These are phyloP conservation scores for Troides oblongomaculatus DNA, from an alignment of 2,888 invertebrate species.

Conservation along the genomic window DNA sequence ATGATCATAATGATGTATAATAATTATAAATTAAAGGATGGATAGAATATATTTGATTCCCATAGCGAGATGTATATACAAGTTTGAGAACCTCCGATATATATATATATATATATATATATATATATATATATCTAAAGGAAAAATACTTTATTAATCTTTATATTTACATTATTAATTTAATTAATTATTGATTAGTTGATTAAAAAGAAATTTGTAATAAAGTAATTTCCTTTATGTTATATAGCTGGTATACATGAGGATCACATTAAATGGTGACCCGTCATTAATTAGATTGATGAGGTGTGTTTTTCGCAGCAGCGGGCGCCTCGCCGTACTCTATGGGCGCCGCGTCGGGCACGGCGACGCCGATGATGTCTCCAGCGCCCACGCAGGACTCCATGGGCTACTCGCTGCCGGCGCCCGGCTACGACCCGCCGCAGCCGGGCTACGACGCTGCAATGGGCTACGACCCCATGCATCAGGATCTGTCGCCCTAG, in stretches of 20 bases:
- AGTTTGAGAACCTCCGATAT: no score
- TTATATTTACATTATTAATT: no score
- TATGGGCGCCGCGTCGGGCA: constrained; percentile 93
- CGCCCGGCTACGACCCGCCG: constrained; percentile 94
- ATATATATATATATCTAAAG: no score
- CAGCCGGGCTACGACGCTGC: constrained; percentile 93
- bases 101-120: no score
- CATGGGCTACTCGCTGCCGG: constrained; percentile 95
- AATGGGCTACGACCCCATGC: constrained; percentile 95
- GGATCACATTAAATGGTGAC: neutral
- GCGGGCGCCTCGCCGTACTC: constrained; percentile 92
- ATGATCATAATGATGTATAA: no score
- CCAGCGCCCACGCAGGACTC: constrained; percentile 95
- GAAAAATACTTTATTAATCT: no score
- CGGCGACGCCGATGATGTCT: constrained; percentile 97
- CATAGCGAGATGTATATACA: no score
- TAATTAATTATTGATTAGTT: no score
- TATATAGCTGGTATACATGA: neutral
- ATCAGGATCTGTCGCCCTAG: constrained; percentile 89
- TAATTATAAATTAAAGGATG: no score
- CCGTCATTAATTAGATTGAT: constrained; percentile 14
- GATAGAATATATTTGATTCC: no score
- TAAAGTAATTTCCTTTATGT: no score
- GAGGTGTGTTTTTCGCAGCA: constrained; percentile 50
- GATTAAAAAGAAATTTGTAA: no score